Evolutionary conservation across 2,113 vertebrate genomes (phyloP), one percentile per base, ranked within the genome.

Genomic region (Planiliza haematocheilus): DNA sequence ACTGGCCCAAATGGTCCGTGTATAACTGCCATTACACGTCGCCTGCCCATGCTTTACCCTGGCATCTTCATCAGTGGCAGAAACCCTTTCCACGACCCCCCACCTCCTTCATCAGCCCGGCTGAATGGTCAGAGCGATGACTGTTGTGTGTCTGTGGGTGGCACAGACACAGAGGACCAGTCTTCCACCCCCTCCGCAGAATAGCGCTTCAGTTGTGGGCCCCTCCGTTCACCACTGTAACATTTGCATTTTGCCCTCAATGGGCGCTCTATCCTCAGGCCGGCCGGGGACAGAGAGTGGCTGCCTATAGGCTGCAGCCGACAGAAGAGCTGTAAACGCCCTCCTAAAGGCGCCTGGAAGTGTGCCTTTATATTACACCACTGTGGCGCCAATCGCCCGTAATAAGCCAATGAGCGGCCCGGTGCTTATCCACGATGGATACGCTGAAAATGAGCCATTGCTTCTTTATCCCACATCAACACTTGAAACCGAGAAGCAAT

Each of bases 241-340:
- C 84, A 93, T 93, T 93, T 90, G 91, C 91, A 94, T 93, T 90
- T 90, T 48, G n/a, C 60, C 68, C 67, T 93, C 85, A 93, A 91
- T 88, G 85, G 79, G 17, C 6, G 62, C 89, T 91, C 89, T 92
- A 89, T 93, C 69, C 87, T 71, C 66, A 6, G 74, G 53, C 52
- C 64, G 70, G 84, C 71, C 34, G 65, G 70, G 75, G 77, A 83
- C 71, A 62, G 62, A 83, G 73, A 76, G 49, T 9, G 52, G 53
- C 63, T 49, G 82, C 64, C 79, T 83, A 77, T 82, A 78, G 81
- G 62, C 74, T 56, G 76, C 69, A 16, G 56, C 61, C 2, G 8
- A 82, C 60, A 39, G 77, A 81, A 7, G 72, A 70, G 80, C 62
- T 59, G 74, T 70, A 79, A 86, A 84, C 20, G 79, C 67, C 65